A percentile compares a stretch with the other conserved stretches of the same genome.
These are phyloP conservation scores for Hylomyscus alleni DNA, from an alignment of 2,797 vertebrate species.

Conservation along the genomic window DNA sequence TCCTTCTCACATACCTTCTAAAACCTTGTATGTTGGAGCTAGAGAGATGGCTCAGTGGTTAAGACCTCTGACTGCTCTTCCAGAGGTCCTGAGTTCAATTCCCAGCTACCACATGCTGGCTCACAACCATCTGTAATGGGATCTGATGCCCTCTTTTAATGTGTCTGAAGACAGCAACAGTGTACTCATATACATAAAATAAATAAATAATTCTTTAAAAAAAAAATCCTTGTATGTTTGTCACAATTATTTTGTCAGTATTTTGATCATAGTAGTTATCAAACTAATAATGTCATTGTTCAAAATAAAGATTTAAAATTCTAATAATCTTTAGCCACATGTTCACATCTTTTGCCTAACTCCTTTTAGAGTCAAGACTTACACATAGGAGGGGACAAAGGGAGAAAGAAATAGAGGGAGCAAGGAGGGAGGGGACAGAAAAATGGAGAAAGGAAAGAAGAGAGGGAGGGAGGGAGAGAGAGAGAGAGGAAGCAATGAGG, in stretches of 20 bases:
- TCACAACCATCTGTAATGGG: too few relatives aligned
- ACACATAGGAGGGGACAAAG: background rate
- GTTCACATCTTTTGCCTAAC: conserved; percentile 41
- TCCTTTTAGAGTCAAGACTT: conserved; percentile 39
- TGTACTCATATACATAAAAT: too few relatives aligned
- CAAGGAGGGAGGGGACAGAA: background rate
- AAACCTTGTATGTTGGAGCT: background rate
- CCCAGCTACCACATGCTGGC: too few relatives aligned
- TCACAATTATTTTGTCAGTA: background rate
- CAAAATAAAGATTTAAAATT: conserved; percentile 40
- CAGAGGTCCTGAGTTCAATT: too few relatives aligned
- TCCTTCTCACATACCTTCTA: background rate
- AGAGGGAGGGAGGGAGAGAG: background rate
- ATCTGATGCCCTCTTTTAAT: too few relatives aligned
- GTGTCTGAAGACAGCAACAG: too few relatives aligned
- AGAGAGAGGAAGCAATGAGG: background rate
- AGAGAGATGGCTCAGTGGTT: too few relatives aligned
- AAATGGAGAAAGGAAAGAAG: background rate
- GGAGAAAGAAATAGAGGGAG: background rate
- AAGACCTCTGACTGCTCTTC: too few relatives aligned
- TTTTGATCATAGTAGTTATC: background rate
- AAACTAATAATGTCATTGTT: conserved; percentile 42
- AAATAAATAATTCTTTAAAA: too few relatives aligned
- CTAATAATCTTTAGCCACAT: background rate
- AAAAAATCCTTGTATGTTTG: background rate